These are phyloP conservation scores for Pelvicachromis taeniatus DNA, from an alignment of 2,113 vertebrate genomes.

Conservation along the genomic window DNA sequence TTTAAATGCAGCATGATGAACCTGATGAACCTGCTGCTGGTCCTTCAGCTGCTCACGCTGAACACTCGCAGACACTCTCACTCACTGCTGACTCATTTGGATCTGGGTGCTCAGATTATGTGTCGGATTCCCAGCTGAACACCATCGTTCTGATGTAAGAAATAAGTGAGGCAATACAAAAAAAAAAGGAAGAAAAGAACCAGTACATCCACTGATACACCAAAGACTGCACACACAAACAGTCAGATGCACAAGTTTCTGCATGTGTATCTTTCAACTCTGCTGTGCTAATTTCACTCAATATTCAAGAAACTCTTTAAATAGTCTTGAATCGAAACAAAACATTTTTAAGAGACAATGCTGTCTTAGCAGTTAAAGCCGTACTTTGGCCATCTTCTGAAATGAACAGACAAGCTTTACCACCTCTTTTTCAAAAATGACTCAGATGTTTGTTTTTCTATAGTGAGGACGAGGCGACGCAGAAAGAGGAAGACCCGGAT, in stretches of 20 bases:
- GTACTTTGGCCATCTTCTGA: neutral
- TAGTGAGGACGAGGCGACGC: conserved; percentile 34
- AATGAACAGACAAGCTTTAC: neutral
- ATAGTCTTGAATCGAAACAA: neutral
- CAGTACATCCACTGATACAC: neutral
- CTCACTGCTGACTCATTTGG: neutral
- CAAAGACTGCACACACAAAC: neutral
- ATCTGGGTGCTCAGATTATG: conserved; percentile 14
- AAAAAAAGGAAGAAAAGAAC: neutral
- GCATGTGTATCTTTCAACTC: neutral
- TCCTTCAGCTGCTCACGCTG: neutral
- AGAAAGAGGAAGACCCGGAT: neutral
- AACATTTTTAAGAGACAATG: neutral
- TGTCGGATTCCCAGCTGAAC: conserved; percentile 74
- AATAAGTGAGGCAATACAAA: neutral
- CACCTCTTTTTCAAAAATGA: neutral
- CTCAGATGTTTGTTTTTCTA: fast-evolving
- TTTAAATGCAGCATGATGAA: conserved; percentile 4
- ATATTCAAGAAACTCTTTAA: neutral
- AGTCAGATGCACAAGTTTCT: neutral
- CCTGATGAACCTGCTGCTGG: neutral
- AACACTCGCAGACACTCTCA: neutral
- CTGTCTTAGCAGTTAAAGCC: neutral
- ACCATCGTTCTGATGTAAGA: conserved; percentile 56
- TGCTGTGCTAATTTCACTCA: neutral